phyloP scores from a whole-genome alignment of 2,113 vertebrate species.

The Pycnonotus jocosus region DNA sequence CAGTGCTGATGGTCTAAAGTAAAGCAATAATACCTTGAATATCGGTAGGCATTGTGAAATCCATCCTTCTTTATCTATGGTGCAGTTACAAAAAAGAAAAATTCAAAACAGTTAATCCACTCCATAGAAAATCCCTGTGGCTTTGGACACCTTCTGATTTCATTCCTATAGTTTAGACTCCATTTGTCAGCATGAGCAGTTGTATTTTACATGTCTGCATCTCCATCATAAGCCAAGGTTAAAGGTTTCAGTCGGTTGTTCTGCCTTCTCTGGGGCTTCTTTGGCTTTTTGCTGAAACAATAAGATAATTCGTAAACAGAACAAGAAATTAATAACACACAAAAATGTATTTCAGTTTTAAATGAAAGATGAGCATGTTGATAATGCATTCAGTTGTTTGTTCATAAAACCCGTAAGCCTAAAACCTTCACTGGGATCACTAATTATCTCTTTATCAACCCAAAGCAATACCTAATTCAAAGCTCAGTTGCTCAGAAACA shows the following conservation, averaged over 20 bases:
- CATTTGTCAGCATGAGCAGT: not conserved
- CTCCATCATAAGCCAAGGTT: constrained; percentile 96
- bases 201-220: constrained; percentile 89
- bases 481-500: not conserved
- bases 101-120: constrained; percentile 42
- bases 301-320: constrained; percentile 34
- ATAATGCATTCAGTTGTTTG: not conserved
- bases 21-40: constrained; percentile 27
- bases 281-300: constrained; percentile 95
- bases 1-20: constrained; percentile 17
- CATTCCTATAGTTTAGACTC: constrained; percentile 28
- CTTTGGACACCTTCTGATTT: constrained; percentile 31
- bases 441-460: not conserved
- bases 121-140: constrained; percentile 45
- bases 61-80: constrained; percentile 26
- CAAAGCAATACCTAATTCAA: not conserved
- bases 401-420: not conserved
- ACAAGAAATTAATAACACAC: not conserved
- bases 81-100: constrained; percentile 31
- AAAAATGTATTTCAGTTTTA: not conserved
- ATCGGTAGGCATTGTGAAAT: constrained; percentile 28
- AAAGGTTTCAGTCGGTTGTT: constrained; percentile 97
- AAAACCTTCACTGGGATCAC: not conserved
- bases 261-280: constrained; percentile 95
- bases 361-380: not conserved